Base-by-base conservation (phyloP, 2,113 vertebrate genomes). In the Carassius carassius region DNA sequence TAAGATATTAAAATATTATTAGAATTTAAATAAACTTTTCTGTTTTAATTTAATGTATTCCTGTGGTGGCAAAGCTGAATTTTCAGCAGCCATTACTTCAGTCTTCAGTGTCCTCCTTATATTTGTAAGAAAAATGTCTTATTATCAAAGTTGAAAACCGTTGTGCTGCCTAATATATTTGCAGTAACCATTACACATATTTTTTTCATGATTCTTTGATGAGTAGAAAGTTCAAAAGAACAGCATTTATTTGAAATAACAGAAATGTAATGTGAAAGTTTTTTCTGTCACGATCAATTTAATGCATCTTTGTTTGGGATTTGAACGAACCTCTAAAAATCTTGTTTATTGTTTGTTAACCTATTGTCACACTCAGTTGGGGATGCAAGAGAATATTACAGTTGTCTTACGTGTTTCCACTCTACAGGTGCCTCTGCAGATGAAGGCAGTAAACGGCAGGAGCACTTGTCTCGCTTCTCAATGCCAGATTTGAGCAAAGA, bases 401-500 rank as follows among this genome's bases (percentile, higher is more conserved):
- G 63, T 76, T 73, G n/a, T 6, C 3, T 54, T 41, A 29, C 37
- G 3, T 73, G 87, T 86, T 81, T 4, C 74, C 89, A 35, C 23
- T 51, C 25, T 70, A 4, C 91, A 99, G 98, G 97, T 16, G 94
- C 96, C 81, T 98, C 97, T 0, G 95, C 95, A 1, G 97, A 99
- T 0, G 96, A 96, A 0, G 96, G 95, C 6, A 93, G 96, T 88
- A 98, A 96, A 88, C 94, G 96, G 51, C 98, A 98, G 91, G 98
- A 99, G 91, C 97, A 97, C 79, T 96, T 99, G 32, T 99, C 98
- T 70, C 94, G 96, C 17, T 99, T 99, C 89, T 99, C 98, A 17
- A 99, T 99, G 98, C 98, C 98, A 0, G 98, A 99, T 91, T 93
- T 99, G 88, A 99, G 98, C 94, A 99, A 99, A 92, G 98, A 99